These are phyloP conservation scores for Platycercus adscitus DNA, from an alignment of 2,113 vertebrate species.

Conservation along the genomic window DNA sequence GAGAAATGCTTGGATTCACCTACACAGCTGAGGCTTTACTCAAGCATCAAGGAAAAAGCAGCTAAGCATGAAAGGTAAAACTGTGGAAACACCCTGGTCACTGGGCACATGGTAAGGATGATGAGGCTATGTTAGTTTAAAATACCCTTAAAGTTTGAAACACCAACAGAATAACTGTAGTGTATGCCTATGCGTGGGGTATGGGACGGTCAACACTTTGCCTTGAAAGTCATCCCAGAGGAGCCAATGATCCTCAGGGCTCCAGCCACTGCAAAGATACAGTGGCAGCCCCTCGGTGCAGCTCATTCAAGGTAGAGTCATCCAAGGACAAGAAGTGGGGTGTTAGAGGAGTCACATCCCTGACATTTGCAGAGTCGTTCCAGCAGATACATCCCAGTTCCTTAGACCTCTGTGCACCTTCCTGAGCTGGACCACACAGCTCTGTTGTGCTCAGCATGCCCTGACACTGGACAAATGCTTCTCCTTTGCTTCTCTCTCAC, in stretches of 20 bases:
- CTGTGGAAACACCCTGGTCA: background rate
- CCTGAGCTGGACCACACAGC: fast-evolving
- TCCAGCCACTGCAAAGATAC: background rate
- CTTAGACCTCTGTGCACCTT: background rate
- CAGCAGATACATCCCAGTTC: background rate
- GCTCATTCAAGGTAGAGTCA: background rate
- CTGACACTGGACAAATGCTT: background rate
- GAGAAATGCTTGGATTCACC: background rate
- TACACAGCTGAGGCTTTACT: background rate
- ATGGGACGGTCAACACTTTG: background rate
- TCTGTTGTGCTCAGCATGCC: background rate
- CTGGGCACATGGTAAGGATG: background rate
- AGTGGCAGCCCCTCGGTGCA: fast-evolving
- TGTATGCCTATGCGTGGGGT: background rate
- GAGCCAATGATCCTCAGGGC: background rate
- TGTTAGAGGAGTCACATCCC: background rate
- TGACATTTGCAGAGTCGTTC: background rate
- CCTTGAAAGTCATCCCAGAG: background rate
- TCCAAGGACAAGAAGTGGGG: background rate
- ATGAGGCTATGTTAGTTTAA: background rate
- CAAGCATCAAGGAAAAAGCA: background rate
- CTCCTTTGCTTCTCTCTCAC: background rate
- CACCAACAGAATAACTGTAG: background rate
- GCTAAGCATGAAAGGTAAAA: background rate
- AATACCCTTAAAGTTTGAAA: background rate